Evolutionary conservation across 2,113 vertebrate genomes (phyloP).

Genomic region (Bambusicola thoracicus): DNA sequence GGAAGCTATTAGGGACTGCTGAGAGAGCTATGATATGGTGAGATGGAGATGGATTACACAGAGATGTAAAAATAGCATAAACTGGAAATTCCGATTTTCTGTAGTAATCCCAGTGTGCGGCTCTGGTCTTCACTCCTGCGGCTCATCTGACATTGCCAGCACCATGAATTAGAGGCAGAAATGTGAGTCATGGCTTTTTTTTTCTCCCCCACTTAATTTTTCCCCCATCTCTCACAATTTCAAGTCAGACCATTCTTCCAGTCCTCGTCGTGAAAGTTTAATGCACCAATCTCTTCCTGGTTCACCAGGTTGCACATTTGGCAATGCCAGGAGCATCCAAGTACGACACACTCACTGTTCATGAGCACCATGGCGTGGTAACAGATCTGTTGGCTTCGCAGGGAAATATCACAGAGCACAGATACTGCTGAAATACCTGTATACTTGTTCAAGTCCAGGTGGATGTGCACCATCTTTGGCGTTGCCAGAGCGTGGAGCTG

Average conservation of each 20-base stretch:
- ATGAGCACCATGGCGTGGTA: accelerated
- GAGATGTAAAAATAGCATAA: background rate
- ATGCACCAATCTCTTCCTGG: background rate
- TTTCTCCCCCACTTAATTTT: background rate
- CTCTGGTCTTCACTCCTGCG: background rate
- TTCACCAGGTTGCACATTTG: background rate
- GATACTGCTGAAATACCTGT: too few relatives aligned
- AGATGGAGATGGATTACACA: background rate
- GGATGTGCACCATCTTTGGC: too few relatives aligned
- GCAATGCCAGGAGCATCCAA: too few relatives aligned
- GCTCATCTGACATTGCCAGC: background rate
- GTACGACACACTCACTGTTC: background rate
- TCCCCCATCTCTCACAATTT: background rate
- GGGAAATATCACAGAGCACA: background rate
- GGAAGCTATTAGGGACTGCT: background rate
- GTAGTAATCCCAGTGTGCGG: background rate
- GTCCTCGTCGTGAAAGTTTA: background rate
- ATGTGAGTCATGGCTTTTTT: background rate
- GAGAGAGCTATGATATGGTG: background rate
- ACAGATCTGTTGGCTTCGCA: background rate
- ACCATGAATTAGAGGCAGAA: background rate
- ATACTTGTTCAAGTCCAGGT: background rate
- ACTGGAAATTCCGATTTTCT: background rate
- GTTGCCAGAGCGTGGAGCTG: background rate
- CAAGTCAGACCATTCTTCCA: background rate